phyloP scores from a whole-genome alignment of 2,113 vertebrate species.

The Melanerpes formicivorus region DNA sequence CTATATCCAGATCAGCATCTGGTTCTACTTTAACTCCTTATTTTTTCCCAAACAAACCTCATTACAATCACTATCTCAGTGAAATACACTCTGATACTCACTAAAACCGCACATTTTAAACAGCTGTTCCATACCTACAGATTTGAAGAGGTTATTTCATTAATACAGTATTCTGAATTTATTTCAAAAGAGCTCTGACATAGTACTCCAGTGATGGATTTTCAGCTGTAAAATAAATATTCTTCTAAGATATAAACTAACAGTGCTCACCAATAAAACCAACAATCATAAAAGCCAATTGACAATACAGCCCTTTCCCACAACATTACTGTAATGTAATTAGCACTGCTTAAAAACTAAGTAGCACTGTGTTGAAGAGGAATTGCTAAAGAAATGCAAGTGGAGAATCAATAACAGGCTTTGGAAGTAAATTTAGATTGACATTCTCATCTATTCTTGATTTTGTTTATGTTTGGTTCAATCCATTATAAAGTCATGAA shows the following conservation, averaged over 20 bases:
- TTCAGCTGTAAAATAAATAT: background rate
- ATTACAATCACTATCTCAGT: background rate
- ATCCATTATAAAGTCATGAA: constrained; percentile 1
- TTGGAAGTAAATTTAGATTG: background rate
- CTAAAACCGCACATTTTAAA: background rate
- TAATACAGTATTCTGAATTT: background rate
- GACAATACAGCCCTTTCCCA: background rate
- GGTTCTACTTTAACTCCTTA: background rate
- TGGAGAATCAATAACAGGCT: background rate
- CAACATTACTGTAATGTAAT: background rate
- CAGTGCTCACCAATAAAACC: background rate
- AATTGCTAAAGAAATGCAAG: background rate
- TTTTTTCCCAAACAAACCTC: background rate
- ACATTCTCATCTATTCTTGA: background rate
- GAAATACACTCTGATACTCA: background rate
- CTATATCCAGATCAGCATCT: background rate
- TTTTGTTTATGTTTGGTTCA: background rate
- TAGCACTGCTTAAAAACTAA: background rate
- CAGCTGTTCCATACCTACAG: background rate
- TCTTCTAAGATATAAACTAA: background rate
- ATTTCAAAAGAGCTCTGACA: background rate
- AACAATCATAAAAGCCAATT: background rate
- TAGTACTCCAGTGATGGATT: background rate
- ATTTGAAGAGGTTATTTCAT: background rate
- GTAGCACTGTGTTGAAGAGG: background rate